These are phyloP conservation scores for Bombus cullumanus DNA, from an alignment of 1,140 invertebrate genomes.

Conservation along the genomic window DNA sequence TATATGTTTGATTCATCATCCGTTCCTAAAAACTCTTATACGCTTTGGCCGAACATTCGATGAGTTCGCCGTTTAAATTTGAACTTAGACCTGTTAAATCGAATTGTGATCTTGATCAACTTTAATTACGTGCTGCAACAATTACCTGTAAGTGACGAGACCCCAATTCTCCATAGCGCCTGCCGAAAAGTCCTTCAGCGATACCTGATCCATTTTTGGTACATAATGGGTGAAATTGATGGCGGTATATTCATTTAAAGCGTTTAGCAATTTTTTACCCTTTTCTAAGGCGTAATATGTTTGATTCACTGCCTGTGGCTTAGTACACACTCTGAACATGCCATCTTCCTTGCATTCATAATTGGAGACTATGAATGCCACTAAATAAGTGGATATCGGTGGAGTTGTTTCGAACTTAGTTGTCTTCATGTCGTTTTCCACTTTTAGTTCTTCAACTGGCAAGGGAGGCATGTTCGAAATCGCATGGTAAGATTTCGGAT, in stretches of 20 bases:
- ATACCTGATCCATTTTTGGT: slow-evolving; percentile 85
- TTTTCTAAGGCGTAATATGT: slow-evolving; percentile 77
- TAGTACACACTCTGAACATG: slow-evolving; percentile 79
- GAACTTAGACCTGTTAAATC: neutral
- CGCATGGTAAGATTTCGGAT: slow-evolving; percentile 70
- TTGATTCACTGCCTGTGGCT: slow-evolving; percentile 83
- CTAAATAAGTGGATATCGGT: slow-evolving; percentile 89
- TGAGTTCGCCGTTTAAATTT: no score
- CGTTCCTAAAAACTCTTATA: no score
- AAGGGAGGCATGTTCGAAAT: slow-evolving; percentile 80
- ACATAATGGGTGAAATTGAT: slow-evolving; percentile 53
- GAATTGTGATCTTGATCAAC: neutral
- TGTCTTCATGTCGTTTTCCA: fast-evolving
- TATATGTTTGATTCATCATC: no score
- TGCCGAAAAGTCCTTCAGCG: slow-evolving; percentile 90
- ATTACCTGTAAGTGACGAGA: slow-evolving; percentile 85
- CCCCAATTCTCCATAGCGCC: slow-evolving; percentile 95
- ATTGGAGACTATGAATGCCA: slow-evolving; percentile 89
- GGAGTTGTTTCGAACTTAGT: slow-evolving; percentile 65
- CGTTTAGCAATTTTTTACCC: slow-evolving; percentile 69
- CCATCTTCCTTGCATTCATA: slow-evolving; percentile 83
- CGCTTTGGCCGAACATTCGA: neutral
- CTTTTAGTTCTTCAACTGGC: slow-evolving; percentile 62
- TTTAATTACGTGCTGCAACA: slow-evolving; percentile 69
- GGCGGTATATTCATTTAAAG: slow-evolving; percentile 61